Evolutionary conservation across 2,888 invertebrate genomes (phyloP).

Genomic region (Cylloceria caligata): DNA sequence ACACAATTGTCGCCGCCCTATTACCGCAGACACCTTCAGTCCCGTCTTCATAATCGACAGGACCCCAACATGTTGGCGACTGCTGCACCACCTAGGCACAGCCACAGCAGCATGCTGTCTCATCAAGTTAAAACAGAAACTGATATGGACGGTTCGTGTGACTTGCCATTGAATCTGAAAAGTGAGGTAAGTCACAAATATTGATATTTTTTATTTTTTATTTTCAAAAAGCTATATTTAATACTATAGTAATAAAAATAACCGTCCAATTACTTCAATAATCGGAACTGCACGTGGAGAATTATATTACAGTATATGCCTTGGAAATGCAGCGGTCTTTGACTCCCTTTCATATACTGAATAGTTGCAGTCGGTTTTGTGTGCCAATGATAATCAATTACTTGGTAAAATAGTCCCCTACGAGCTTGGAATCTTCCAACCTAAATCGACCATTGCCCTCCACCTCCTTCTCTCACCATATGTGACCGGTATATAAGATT

Average conservation of each 20-base stretch:
- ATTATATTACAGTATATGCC: constrained; percentile 56
- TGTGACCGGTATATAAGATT: too few species aligned
- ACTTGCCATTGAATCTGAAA: constrained; percentile 84
- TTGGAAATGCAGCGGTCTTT: too few species aligned
- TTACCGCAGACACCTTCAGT: constrained; percentile 81
- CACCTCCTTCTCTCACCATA: not conserved
- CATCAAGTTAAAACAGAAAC: constrained; percentile 82
- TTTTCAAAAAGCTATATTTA: not conserved
- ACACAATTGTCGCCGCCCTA: constrained; percentile 80
- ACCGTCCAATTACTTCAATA: not conserved
- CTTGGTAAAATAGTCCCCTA: constrained; percentile 72
- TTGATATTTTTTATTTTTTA: not conserved
- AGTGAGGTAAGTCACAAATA: constrained; percentile 81
- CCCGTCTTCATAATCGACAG: constrained; percentile 78
- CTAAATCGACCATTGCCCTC: constrained; percentile 36
- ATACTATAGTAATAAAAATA: not conserved
- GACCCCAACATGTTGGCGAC: constrained; percentile 84
- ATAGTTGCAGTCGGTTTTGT: constrained; percentile 76
- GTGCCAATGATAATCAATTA: constrained; percentile 80
- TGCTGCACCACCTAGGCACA: constrained; percentile 82
- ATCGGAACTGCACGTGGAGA: not conserved
- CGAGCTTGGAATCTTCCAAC: constrained; percentile 35
- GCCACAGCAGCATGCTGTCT: constrained; percentile 81
- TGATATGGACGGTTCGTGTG: constrained; percentile 82
- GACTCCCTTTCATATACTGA: too few species aligned